phyloP scores from a whole-genome alignment of 2,113 vertebrate genomes.

The Prunella fulvescens region DNA sequence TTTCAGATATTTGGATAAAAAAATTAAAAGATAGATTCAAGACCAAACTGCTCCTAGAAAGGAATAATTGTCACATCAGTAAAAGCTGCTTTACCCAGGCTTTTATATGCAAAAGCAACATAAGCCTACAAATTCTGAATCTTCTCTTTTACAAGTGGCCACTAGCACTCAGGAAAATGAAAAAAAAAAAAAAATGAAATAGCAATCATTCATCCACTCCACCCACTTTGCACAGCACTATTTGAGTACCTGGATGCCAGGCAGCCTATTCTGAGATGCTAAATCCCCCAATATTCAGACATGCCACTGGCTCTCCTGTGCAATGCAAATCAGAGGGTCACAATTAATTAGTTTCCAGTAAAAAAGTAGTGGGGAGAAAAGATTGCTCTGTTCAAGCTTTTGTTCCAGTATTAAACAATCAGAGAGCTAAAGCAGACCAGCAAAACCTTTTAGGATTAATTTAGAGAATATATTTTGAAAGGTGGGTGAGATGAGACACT shows the following conservation, averaged over 20 bases:
- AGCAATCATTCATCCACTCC: not conserved
- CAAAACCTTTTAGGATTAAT: not conserved
- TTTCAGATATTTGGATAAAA: not conserved
- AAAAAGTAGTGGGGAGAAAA: not conserved
- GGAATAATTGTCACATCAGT: not conserved
- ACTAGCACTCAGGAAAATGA: not conserved
- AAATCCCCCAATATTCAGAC: not conserved
- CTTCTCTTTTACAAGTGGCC: rapidly evolving
- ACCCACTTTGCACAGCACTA: not conserved
- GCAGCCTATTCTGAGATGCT: rapidly evolving
- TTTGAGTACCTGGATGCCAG: not conserved
- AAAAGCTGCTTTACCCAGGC: not conserved
- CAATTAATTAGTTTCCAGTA: not conserved
- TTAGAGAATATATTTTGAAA: not conserved
- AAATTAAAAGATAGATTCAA: not conserved
- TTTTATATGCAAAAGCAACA: not conserved
- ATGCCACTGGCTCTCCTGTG: not conserved
- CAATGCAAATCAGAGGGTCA: not conserved
- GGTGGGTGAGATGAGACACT: not conserved
- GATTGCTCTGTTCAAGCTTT: not conserved
- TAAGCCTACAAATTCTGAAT: not conserved
- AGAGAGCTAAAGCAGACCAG: not conserved
- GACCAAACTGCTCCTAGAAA: not conserved
- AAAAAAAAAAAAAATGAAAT: not conserved
- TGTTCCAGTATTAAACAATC: not conserved